Base-by-base conservation (phyloP, 2,113 vertebrate species). In the Elachura formosa region DNA sequence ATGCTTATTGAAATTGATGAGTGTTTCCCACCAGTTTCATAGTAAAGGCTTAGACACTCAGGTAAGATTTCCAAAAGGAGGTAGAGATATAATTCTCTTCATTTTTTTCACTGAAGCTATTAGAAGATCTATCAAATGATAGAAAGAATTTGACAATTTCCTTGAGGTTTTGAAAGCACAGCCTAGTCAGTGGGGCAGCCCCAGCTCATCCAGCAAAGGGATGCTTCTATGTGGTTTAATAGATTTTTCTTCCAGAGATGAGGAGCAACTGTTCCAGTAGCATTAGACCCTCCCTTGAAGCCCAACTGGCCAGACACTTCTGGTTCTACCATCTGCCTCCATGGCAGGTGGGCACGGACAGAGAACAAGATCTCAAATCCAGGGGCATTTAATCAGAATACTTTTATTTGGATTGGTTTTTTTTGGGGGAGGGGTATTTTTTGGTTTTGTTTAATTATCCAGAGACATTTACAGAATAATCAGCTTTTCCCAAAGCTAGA, bases 401-500 rank as follows among this genome's bases (percentile, higher is more conserved):
- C 3, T 58, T 89, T 33, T 22, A 38, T 72, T 74, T 55, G 13
- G 19, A 4, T 64, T 3, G 7, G 24, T 5, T 2, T 5, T 22
- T 52, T 17, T 52, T 40, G 18, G 9, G 4, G 21, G 22, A 10
- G 11, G 21, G 17, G 17, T 12, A 14, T 41, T 29, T 12, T 29
- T 28, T 28, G 19, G 22, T 7, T 2, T 7, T 12, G 64, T 58
- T 34, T 3, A 46, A 52, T 87, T 45, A 41, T 45, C 6, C 9
- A 58, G 28, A 61, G 25, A 45, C 46, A 36, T 56, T 69, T 90
- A 48, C 40, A 73, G 36, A 81, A 52, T 36, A 74, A 64, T 54
- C 9, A 31, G 0, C 0, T 62, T 85, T 77, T 46, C 78, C 17
- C 9, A 78, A 81, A 84, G 49, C 1, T 66, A 18, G 0, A 3